These are phyloP conservation scores for Hipposideros armiger DNA, from an alignment of 2,113 vertebrate species.

Conservation along the genomic window DNA sequence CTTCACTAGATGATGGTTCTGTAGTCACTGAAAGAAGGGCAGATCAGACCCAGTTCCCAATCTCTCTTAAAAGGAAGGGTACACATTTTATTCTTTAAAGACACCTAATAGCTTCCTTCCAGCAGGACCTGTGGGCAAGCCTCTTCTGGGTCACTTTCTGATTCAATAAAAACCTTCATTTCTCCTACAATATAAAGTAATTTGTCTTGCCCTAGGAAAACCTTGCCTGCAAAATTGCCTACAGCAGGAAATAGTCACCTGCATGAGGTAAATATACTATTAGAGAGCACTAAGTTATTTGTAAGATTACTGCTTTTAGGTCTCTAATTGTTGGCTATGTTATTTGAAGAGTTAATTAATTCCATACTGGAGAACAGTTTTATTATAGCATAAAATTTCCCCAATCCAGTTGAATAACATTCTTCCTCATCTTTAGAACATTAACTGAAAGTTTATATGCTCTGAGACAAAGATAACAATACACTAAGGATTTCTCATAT, in stretches of 20 bases:
- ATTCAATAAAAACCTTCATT: slow-evolving; percentile 11
- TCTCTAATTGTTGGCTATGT: slow-evolving; percentile 49
- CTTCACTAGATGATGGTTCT: neutral
- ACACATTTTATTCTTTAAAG: neutral
- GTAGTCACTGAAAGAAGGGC: neutral
- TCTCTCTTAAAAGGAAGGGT: neutral
- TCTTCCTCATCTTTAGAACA: slow-evolving; percentile 13
- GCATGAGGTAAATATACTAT: slow-evolving; percentile 40
- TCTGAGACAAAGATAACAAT: neutral
- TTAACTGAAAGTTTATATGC: neutral
- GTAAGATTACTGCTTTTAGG: slow-evolving; percentile 39
- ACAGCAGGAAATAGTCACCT: neutral
- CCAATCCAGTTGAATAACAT: neutral
- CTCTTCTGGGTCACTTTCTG: neutral
- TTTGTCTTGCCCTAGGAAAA: slow-evolving; percentile 3
- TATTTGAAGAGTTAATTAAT: slow-evolving; percentile 45
- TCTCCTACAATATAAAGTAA: slow-evolving; percentile 17
- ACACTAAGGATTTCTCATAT: slow-evolving; percentile 8
- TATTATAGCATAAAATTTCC: neutral
- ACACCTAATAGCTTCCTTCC: neutral
- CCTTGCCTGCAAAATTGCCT: neutral
- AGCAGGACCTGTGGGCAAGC: neutral
- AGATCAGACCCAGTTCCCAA: neutral
- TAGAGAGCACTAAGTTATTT: neutral
- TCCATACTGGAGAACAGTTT: slow-evolving; percentile 7